Base-by-base conservation (phyloP, 1,140 invertebrate species). In the Anadara kagoshimensis region DNA sequence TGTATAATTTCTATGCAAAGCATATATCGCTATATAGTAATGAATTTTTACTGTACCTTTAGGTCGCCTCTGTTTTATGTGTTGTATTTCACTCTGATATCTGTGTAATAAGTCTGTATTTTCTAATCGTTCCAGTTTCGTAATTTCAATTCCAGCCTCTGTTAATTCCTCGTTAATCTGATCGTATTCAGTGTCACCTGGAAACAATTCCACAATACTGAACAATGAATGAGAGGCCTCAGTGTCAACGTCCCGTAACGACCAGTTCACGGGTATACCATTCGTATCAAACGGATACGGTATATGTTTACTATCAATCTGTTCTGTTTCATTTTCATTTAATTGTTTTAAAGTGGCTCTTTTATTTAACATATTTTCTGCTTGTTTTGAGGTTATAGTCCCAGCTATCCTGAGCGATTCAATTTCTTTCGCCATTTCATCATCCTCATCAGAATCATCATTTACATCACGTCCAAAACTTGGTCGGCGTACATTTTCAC, bases 81-180 rank as follows among this genome's bases (percentile, higher is more conserved):
- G 70, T 16, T 82, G 75, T 24, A 78, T 77, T 69, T 86, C 83
- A 18, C 47, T 53, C 63, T 78, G 77, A 70, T 79, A 86, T 44
- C 74, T 76, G 8, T 82, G 68, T 45, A 84, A 73, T 8, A 82
- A 68, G 36, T 73, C 36, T 11, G 45, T 14, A 71, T 82, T 86
- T 36, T 81, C 78, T 20, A 86, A 53, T 20, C 78, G 61, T 56
- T 83, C 79, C 24, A 86, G 67, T 57, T 69, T 78, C 7, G 73
- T 69, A 16, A 84, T 74, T 47, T 78, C 53, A 43, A 86, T 53
- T 5, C 75, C 82, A 44, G 76, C 79, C 36, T 69, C 59, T 51
- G 71, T 61, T 71, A 86, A 81, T 54, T 86, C 84, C 0, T 78
- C 58, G 14, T 57, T 20, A 53, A 86, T 82, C 49, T 67, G 69